Conservation (phyloP, 2,797 vertebrate species). For the Notolepis coatsorum region DNA sequence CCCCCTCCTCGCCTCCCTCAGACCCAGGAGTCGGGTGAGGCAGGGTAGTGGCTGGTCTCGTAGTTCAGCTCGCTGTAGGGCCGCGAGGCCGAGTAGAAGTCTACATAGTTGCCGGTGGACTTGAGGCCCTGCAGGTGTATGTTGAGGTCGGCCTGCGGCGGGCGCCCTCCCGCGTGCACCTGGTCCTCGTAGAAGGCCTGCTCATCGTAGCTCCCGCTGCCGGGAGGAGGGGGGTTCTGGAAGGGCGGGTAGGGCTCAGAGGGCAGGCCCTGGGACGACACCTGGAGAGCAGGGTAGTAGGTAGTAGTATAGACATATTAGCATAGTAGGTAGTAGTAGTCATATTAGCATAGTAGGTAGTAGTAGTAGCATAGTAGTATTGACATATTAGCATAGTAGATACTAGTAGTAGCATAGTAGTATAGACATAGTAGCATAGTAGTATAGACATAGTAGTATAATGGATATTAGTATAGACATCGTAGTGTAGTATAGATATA, state of each 20-base stretch:
- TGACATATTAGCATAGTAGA: no score
- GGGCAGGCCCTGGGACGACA: slow-evolving; percentile 93
- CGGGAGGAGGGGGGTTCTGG: slow-evolving; percentile 88
- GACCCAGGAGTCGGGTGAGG: slow-evolving; percentile 99
- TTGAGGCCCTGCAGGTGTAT: slow-evolving; percentile 98
- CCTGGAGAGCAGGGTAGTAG: slow-evolving; percentile 81
- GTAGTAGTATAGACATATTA: no score
- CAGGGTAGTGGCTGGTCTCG: slow-evolving; percentile 99
- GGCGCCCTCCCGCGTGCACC: slow-evolving; percentile 87
- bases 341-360: no score
- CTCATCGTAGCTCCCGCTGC: slow-evolving; percentile 89
- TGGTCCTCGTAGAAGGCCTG: slow-evolving; percentile 97
- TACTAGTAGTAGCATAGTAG: no score
- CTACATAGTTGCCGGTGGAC: slow-evolving; percentile 99
- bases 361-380: no score
- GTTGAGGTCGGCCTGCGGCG: slow-evolving; percentile 93
- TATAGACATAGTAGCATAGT: no score
- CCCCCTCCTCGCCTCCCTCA: slow-evolving; percentile 69
- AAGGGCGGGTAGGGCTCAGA: slow-evolving; percentile 97
- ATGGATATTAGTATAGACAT: no score
- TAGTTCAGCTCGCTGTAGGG: slow-evolving; percentile 99
- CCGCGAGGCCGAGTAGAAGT: slow-evolving; percentile 99
- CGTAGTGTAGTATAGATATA: no score
- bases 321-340: no score
- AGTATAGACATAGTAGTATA: no score